These are phyloP conservation scores for Sebastes nivosus DNA, from an alignment of 2,797 vertebrate genomes.

Conservation along the genomic window DNA sequence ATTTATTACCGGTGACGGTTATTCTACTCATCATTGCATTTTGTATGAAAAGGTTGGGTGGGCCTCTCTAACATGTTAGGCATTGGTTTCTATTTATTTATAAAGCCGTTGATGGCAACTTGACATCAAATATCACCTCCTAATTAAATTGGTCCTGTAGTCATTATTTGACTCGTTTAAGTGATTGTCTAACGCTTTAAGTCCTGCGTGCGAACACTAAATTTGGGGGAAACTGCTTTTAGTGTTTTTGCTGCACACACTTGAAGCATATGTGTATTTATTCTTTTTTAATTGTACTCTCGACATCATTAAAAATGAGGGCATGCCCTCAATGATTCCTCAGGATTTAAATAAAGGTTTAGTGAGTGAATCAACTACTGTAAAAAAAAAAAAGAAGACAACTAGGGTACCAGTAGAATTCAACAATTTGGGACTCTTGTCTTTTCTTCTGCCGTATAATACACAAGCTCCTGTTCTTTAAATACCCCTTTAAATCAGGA, in stretches of 20 bases:
- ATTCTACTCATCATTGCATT: too few species aligned
- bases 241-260: neutral
- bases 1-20: too few species aligned
- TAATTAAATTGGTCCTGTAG: too few species aligned
- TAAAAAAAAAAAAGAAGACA: neutral
- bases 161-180: neutral
- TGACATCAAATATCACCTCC: too few species aligned
- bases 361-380: neutral
- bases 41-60: too few species aligned
- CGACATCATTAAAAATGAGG: neutral
- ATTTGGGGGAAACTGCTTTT: neutral
- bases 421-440: neutral
- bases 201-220: neutral
- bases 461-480: neutral
- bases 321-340: neutral
- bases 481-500: neutral
- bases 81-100: too few species aligned
- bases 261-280: neutral
- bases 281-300: neutral
- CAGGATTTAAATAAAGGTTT: neutral
- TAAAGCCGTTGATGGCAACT: too few species aligned
- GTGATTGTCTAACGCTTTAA: neutral
- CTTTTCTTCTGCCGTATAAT: too few species aligned
- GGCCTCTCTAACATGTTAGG: too few species aligned
- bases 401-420: neutral